Evolutionary conservation across 2,888 invertebrate genomes (phyloP).

Genomic region (Drosophila buzzatii): DNA sequence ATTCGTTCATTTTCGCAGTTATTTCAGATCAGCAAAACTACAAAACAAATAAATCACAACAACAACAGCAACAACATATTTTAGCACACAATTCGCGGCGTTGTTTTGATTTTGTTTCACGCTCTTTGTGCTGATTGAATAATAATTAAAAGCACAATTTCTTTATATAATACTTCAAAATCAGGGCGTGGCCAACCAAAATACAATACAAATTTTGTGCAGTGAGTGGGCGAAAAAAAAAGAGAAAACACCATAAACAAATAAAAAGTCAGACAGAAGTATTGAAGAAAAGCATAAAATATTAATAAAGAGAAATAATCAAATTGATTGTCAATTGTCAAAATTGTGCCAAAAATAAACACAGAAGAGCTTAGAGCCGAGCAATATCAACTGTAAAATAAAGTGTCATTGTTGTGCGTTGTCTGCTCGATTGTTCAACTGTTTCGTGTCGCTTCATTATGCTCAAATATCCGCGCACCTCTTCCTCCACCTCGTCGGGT

Average conservation of each 20-base stretch:
- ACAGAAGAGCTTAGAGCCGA: slow-evolving; percentile 7
- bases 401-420: slow-evolving; percentile 12
- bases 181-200: slow-evolving; percentile 39
- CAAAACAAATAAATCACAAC: not conserved
- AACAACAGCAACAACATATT: not conserved
- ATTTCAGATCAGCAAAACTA: slow-evolving; percentile 34
- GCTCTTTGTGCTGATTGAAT: slow-evolving; percentile 63
- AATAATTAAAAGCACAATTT: slow-evolving; percentile 62
- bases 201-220: slow-evolving; percentile 25
- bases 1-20: slow-evolving; percentile 46
- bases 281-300: not conserved
- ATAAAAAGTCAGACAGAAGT: not conserved
- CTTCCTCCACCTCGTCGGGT: slow-evolving; percentile 81
- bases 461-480: slow-evolving; percentile 82
- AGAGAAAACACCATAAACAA: slow-evolving; percentile 17
- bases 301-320: slow-evolving; percentile 5
- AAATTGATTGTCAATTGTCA: slow-evolving; percentile 14
- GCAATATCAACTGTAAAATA: not conserved
- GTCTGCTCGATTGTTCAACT: slow-evolving; percentile 17
- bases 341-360: slow-evolving; percentile 56
- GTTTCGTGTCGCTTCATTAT: slow-evolving; percentile 34
- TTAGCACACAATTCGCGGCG: slow-evolving; percentile 21
- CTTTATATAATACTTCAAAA: slow-evolving; percentile 55
- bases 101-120: slow-evolving; percentile 30
- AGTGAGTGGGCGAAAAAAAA: slow-evolving; percentile 36